These are phyloP conservation scores for Venusia cambrica DNA, from an alignment of 2,888 invertebrate species.

Conservation along the genomic window DNA sequence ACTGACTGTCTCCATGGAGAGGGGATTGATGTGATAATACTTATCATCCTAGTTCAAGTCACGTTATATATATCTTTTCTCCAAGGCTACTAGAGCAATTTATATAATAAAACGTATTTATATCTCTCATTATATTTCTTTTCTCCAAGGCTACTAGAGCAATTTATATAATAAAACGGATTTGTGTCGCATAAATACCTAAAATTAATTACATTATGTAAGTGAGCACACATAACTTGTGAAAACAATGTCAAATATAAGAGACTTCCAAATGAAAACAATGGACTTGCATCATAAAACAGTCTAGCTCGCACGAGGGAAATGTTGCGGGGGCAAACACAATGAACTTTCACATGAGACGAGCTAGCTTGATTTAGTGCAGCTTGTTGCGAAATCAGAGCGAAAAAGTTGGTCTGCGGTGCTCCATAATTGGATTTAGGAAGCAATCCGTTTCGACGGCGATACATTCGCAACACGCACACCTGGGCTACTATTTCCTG, in stretches of 20 bases:
- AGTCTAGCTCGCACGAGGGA: constrained; percentile 21
- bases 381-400: constrained; percentile 67
- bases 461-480: constrained; percentile 57
- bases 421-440: constrained; percentile 69
- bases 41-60: no score
- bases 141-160: no score
- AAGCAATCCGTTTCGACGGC: constrained; percentile 66
- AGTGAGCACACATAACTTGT: background rate
- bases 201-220: constrained; percentile 34
- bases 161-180: no score
- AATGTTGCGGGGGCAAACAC: constrained; percentile 45
- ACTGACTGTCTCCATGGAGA: no score
- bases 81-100: no score
- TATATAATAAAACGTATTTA: no score
- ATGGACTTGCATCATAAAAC: constrained; percentile 21
- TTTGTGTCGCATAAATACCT: no score
- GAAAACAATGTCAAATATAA: constrained; percentile 1
- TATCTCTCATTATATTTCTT: no score
- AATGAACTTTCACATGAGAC: constrained; percentile 73
- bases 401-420: constrained; percentile 58
- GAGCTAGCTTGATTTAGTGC: constrained; percentile 63
- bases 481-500: constrained; percentile 31
- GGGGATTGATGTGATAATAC: no score
- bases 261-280: constrained; percentile 12
- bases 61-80: constrained; percentile 28